These are phyloP conservation scores for Calameuta idolon DNA, from an alignment of 2,888 invertebrate genomes.

Conservation along the genomic window DNA sequence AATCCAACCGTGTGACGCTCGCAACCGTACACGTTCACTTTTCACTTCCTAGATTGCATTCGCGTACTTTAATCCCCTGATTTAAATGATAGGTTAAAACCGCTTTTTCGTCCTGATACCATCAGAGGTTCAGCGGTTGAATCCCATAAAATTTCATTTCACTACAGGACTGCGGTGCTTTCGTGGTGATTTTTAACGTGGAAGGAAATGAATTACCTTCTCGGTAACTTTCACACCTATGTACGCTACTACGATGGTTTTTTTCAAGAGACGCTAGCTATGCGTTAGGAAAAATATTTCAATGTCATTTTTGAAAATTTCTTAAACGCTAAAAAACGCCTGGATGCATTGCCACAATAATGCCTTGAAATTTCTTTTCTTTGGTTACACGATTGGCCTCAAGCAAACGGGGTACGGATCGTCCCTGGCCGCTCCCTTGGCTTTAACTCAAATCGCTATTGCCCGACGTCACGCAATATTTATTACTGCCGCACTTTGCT, in stretches of 20 bases:
- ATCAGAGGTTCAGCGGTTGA: background rate
- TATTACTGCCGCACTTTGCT: slow-evolving; percentile 25
- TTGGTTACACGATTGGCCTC: slow-evolving; percentile 44
- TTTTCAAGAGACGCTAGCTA: too few relatives aligned
- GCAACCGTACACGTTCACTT: background rate
- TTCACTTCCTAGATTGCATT: background rate
- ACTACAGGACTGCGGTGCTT: background rate
- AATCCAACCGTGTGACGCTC: background rate
- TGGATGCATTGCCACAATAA: slow-evolving; percentile 44
- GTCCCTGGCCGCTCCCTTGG: slow-evolving; percentile 36
- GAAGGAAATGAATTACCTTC: background rate
- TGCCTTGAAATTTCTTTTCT: slow-evolving; percentile 35
- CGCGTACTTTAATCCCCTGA: background rate
- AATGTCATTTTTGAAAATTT: background rate
- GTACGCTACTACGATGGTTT: background rate
- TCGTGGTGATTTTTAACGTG: background rate
- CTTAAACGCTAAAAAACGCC: background rate
- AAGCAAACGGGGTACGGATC: slow-evolving; percentile 32
- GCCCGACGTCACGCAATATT: slow-evolving; percentile 45
- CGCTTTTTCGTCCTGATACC: background rate
- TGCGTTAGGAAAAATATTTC: too few relatives aligned
- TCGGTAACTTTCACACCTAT: background rate
- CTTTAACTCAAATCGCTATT: slow-evolving; percentile 43
- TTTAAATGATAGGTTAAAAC: background rate
- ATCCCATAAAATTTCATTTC: background rate